These are phyloP conservation scores for Allophyes oxyacanthae DNA, from an alignment of 2,888 invertebrate genomes.

Conservation along the genomic window DNA sequence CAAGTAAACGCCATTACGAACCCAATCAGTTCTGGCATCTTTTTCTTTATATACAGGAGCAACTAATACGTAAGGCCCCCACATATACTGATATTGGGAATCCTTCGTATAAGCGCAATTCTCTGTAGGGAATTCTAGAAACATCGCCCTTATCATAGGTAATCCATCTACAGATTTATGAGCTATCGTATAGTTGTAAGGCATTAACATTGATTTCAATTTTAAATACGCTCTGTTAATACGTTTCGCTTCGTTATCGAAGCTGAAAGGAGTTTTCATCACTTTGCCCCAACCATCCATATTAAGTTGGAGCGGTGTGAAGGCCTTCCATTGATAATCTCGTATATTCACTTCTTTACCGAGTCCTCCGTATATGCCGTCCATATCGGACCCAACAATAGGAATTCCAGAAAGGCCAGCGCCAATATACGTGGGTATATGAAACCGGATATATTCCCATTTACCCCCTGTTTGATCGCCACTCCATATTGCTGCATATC, in stretches of 20 bases:
- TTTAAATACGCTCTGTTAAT: conserved; percentile 84
- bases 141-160: conserved; percentile 84
- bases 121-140: conserved; percentile 79
- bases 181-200: conserved; percentile 81
- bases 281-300: conserved; percentile 85
- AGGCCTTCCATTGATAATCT: conserved; percentile 85
- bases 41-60: conserved; percentile 77
- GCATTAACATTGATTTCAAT: conserved; percentile 81
- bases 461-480: conserved; percentile 83
- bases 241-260: conserved; percentile 71
- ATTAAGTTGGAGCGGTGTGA: conserved; percentile 83
- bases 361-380: conserved; percentile 81
- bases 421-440: conserved; percentile 84
- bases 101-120: conserved; percentile 71
- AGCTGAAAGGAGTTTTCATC: conserved; percentile 80
- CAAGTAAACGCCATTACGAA: conserved; percentile 76
- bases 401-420: conserved; percentile 82
- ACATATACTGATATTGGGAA: conserved; percentile 85
- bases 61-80: conserved; percentile 82
- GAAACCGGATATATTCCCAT: conserved; percentile 86
- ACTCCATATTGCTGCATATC: conserved; percentile 82
- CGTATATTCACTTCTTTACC: conserved; percentile 75
- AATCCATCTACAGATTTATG: conserved; percentile 73
- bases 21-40: conserved; percentile 52
- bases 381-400: conserved; percentile 83